These are phyloP conservation scores for Enteromius thamalakanensis DNA, from an alignment of 2,797 vertebrate species.

Conservation along the genomic window DNA sequence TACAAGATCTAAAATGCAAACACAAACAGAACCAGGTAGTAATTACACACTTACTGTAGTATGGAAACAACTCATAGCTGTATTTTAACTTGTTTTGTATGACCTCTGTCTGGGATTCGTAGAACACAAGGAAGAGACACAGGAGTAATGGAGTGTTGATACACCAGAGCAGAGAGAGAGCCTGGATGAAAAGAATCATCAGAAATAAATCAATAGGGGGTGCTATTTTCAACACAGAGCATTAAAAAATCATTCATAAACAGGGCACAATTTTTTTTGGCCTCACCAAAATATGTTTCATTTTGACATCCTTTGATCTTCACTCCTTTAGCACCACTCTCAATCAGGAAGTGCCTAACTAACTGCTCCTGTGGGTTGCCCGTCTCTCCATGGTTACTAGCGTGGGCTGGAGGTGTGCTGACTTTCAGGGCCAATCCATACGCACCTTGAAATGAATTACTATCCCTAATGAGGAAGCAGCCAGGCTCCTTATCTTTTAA, in stretches of 20 bases:
- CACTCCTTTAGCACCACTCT: conserved; percentile 89
- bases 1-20: conserved; percentile 78
- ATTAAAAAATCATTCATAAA: background rate
- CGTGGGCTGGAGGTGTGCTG: conserved; percentile 74
- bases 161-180: conserved; percentile 90
- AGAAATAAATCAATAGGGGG: conserved; percentile 19
- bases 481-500: conserved; percentile 80
- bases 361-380: conserved; percentile 87
- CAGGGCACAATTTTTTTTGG: conserved; percentile 49
- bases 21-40: background rate
- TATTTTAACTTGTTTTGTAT: conserved; percentile 4
- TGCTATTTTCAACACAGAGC: conserved; percentile 4
- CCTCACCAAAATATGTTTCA: conserved; percentile 89
- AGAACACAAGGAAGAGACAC: conserved; percentile 90
- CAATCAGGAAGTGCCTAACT: conserved; percentile 92
- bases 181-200: conserved; percentile 70
- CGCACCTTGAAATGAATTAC: conserved; percentile 83
- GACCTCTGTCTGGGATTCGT: conserved; percentile 86
- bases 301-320: conserved; percentile 94
- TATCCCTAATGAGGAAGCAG: conserved; percentile 82
- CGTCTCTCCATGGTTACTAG: conserved; percentile 67
- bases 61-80: background rate
- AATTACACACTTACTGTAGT: background rate
- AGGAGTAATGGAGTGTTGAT: conserved; percentile 91
- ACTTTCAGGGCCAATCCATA: conserved; percentile 84